Evolutionary conservation across 2,113 vertebrate genomes (phyloP), one percentile per base, ranked within the genome.

Genomic region (Ctenomys sociabilis): DNA sequence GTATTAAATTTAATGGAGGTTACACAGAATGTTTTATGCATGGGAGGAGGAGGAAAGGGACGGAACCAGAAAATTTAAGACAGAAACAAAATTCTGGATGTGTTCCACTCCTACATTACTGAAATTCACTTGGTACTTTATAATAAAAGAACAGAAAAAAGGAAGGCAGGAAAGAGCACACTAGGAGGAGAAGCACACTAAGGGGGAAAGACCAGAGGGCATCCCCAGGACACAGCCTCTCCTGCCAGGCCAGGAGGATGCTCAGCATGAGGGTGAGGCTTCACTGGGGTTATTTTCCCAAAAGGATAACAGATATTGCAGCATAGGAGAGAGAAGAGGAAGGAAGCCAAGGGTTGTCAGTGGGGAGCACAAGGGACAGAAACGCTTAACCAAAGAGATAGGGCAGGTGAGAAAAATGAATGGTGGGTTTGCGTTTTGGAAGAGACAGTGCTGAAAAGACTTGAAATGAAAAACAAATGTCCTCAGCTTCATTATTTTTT

Each of bases 21-120:
- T 99, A 99, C 99, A 99, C 99, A 99, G 99, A 99, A 99, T 99
- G 99, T 99, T 99, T 99, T 99, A 99, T 99, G 99, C 99, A 99
- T 99, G 98, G 98, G 98, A 98, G 97, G 49, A 49, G 49, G 98
- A 98, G 98, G 98, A 97, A 98, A 98, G 98, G 95, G 97, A 95
- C 97, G 98, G 98, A 98, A 98, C 98, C 98, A 98, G 98, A 98
- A 99, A 99, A 99, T 99, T 98, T 98, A 99, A 99, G 98, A 98
- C 95, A 98, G 98, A 98, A 99, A 98, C 97, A 98, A 98, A 98
- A 98, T 98, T 95, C 98, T 97, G 98, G 98, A 98, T 98, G 98
- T 98, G 98, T 98, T 98, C 98, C 98, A 98, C 98, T 98, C 98
- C 98, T 98, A 98, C 98, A 95, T 98, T 98, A 98, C 98, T 98